Percentiles rank a stretch among this genome's conserved stretches.
Conservation (phyloP, 2,888 invertebrate species). For the Pseudolycoriella hygida region DNA sequence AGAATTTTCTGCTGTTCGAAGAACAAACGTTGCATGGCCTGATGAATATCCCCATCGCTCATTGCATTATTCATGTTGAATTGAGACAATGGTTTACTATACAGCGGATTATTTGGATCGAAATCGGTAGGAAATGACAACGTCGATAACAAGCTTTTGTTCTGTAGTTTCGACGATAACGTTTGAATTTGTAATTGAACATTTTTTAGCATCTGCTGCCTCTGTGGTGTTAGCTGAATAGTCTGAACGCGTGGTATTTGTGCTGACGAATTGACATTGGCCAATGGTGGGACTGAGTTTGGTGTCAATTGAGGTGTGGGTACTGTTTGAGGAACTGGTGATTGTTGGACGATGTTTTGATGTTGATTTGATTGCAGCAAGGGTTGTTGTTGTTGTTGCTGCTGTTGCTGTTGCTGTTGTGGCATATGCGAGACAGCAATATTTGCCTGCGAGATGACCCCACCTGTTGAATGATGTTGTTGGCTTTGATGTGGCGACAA, state of each 20-base stretch:
- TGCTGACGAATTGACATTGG: slow-evolving; percentile 14
- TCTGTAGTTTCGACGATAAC: slow-evolving; percentile 35
- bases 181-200: slow-evolving; percentile 52
- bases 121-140: slow-evolving; percentile 24
- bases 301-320: slow-evolving; percentile 6
- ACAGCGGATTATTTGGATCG: slow-evolving; percentile 23
- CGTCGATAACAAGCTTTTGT: slow-evolving; percentile 23
- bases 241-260: slow-evolving; percentile 45
- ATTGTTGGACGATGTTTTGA: slow-evolving; percentile 9
- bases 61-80: slow-evolving; percentile 24
- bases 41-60: slow-evolving; percentile 35
- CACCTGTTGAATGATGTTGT: neutral
- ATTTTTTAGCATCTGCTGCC: slow-evolving; percentile 45
- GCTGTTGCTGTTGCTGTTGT: neutral
- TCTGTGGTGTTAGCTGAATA: slow-evolving; percentile 54
- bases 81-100: slow-evolving; percentile 26
- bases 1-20: slow-evolving; percentile 54
- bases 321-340: slow-evolving; percentile 1
- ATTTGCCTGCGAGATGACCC: neutral
- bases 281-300: slow-evolving; percentile 14
- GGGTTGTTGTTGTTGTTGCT: slow-evolving; percentile 1
- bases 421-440: neutral
- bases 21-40: slow-evolving; percentile 38
- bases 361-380: neutral
- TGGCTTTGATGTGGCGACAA: neutral